Base-by-base conservation (phyloP, 2,888 invertebrate species). In the Lepidonotus clava region DNA sequence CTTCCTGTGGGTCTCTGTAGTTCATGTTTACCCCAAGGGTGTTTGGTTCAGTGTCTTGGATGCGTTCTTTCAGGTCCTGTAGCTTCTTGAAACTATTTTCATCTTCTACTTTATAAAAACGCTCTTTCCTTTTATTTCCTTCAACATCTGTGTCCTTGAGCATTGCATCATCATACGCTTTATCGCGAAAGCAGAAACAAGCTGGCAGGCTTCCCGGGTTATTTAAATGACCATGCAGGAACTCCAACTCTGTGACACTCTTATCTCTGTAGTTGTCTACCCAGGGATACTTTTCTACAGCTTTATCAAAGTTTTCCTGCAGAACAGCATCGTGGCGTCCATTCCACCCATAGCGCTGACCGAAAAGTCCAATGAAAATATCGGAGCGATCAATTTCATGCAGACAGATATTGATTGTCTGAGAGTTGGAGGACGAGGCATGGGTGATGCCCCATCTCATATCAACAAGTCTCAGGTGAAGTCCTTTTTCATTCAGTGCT, bases 361-460 rank as follows among this genome's bases (percentile, higher is more conserved):
- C 93, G 90, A 92, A 93, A 85, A 93, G 92, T 51, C 93, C 92
- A 24, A 93, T 91, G 88, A 93, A 93, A 83, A 93, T 89, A 86
- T 93, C 93, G 5, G 93, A 93, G 77, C 93, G 87, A 87, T 93
- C 93, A 18, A 93, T 87, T 86, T 93, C 93, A 56, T 91, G 83
- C 32, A 93, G 90, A 90, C 93, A 93, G 38, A 93, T 93, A 84
- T 91, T 92, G 85, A 93, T 91, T 38, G 92, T 92, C 86, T 92
- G 92, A 18, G 91, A 91, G 86, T 90, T 91, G 34, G 91, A 91
- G 5, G 92, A 91, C 5, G 92, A 91, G 84, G 93, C 92, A 24
- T 92, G 86, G 5, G 93, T 93, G 53, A 93, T 93, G 0, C 93
- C 93, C 93, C 93, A 93, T 85, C 93, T 88, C 92, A 93, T 92